phyloP scores from a whole-genome alignment of 35 echinoderm and acorn worm species.

The Apostichopus japonicus region DNA sequence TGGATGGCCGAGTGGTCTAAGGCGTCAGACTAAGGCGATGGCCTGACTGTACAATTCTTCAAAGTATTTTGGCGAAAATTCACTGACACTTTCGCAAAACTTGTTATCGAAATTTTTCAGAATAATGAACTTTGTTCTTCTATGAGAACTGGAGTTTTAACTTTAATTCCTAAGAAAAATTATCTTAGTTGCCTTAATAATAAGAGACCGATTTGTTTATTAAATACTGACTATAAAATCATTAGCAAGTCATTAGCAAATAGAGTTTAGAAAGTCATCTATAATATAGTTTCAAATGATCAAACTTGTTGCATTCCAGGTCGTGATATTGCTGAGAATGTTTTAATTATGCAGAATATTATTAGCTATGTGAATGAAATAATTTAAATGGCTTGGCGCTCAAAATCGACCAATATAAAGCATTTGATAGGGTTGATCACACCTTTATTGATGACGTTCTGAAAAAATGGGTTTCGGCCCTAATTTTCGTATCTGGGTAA shows the following conservation, averaged over 20 bases:
- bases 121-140: slow-evolving; percentile 1
- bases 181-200: slow-evolving; percentile 5
- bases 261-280: slow-evolving; percentile 53
- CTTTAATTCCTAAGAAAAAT: slow-evolving; percentile 4
- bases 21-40: too few relatives aligned
- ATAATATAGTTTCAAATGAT: slow-evolving; percentile 47
- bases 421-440: slow-evolving; percentile 53
- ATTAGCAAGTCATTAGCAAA: slow-evolving; percentile 25
- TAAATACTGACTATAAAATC: slow-evolving; percentile 62
- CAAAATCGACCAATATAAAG: too few relatives aligned
- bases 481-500: slow-evolving; percentile 14
- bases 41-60: slow-evolving; percentile 39
- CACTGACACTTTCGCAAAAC: not conserved
- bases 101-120: slow-evolving; percentile 4
- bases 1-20: too few relatives aligned
- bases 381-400: too few relatives aligned
- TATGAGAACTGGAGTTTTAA: slow-evolving; percentile 18
- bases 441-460: not conserved
- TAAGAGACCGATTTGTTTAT: slow-evolving; percentile 45
- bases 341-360: slow-evolving; percentile 52
- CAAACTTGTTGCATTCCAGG: slow-evolving; percentile 71
- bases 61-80: slow-evolving; percentile 26
- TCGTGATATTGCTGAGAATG: slow-evolving; percentile 61
- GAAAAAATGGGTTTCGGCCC: not conserved
- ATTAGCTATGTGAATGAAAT: slow-evolving; percentile 33